phyloP scores from a whole-genome alignment of 2,797 vertebrate genomes.

The Xenops minutus region DNA sequence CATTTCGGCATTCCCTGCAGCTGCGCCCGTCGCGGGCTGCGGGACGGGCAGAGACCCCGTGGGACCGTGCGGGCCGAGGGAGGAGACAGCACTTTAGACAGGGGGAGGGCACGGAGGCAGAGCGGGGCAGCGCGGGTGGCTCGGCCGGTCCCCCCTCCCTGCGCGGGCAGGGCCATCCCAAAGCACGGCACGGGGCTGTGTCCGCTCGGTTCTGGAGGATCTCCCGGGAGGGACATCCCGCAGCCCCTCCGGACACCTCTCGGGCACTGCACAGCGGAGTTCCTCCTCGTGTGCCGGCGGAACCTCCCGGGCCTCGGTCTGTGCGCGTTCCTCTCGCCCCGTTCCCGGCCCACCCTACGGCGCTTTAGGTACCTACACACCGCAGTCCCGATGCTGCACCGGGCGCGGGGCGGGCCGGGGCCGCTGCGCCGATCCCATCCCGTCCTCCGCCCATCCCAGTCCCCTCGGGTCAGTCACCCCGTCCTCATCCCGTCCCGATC shows the following conservation, averaged over 20 bases:
- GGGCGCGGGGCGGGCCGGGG: too few species aligned
- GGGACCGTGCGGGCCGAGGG: not conserved
- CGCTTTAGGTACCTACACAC: not conserved
- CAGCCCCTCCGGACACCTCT: not conserved
- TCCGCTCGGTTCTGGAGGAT: not conserved
- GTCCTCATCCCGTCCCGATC: not conserved
- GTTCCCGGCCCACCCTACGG: not conserved
- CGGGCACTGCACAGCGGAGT: not conserved
- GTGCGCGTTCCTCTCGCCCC: too few species aligned
- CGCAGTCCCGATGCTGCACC: not conserved
- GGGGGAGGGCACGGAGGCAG: too few species aligned
- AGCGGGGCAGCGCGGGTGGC: too few species aligned
- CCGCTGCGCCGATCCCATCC: not conserved
- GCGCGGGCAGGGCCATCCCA: not conserved
- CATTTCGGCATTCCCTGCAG: not conserved
- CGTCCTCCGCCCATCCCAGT: too few species aligned
- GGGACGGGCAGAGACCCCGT: not conserved
- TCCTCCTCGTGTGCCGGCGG: not conserved
- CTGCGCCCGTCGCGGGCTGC: not conserved
- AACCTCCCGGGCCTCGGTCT: not conserved
- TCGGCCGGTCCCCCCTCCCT: too few species aligned
- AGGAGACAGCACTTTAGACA: not conserved
- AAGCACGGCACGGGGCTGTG: not conserved
- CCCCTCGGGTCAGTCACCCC: too few species aligned
- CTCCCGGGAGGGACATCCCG: not conserved